These are phyloP conservation scores for Pseudomyrmex dendroicus DNA, from an alignment of 1,140 invertebrate genomes.

Conservation along the genomic window DNA sequence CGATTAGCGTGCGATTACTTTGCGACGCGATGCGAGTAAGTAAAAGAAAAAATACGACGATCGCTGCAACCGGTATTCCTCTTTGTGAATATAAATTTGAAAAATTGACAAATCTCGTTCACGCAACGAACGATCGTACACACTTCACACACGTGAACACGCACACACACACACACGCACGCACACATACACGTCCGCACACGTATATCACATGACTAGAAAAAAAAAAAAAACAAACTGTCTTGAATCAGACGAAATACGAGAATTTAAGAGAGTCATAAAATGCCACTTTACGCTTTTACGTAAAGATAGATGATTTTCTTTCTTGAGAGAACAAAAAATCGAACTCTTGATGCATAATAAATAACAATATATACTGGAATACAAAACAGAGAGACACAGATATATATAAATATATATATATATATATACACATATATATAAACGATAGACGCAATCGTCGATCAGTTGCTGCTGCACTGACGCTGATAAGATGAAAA, in stretches of 20 bases:
- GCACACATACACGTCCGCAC: not conserved
- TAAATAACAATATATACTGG: conserved; percentile 1
- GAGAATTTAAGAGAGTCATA: conserved; percentile 68
- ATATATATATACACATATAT: too few relatives aligned
- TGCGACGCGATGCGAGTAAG: conserved; percentile 8
- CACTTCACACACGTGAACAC: not conserved
- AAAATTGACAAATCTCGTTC: conserved; percentile 48
- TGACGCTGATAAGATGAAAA: conserved; percentile 70
- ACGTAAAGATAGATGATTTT: conserved; percentile 74
- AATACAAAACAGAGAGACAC: conserved; percentile 61
- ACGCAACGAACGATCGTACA: conserved; percentile 24
- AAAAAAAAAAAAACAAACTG: not conserved
- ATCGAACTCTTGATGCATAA: conserved; percentile 70
- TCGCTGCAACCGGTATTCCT: conserved; percentile 38
- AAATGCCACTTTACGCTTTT: conserved; percentile 76
- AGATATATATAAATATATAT: not conserved
- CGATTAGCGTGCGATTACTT: conserved; percentile 42
- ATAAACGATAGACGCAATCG: conserved; percentile 56
- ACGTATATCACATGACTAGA: conserved; percentile 17
- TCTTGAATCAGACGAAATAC: conserved; percentile 69
- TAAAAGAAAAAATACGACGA: conserved; percentile 3
- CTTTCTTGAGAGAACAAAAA: conserved; percentile 67
- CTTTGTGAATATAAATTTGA: conserved; percentile 46
- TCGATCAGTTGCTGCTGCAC: conserved; percentile 73
- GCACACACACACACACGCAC: not conserved